Percentiles rank a stretch among this genome's conserved stretches.
phyloP scores from a whole-genome alignment of 2,888 invertebrate genomes.

The Aphidoletes aphidimyza region DNA sequence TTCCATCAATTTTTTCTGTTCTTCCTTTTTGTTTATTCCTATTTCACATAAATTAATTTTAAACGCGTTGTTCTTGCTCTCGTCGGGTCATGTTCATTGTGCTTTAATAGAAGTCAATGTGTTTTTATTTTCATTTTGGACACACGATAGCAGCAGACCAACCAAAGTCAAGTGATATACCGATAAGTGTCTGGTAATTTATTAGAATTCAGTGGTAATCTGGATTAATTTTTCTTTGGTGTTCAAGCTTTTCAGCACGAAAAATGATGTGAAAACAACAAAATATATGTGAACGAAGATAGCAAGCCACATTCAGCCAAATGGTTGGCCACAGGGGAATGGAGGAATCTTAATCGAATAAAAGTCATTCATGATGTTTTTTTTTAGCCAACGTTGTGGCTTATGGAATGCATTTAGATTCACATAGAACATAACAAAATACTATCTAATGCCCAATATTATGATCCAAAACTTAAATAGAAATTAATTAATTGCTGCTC shows the following conservation, averaged over 20 bases:
- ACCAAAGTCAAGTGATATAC: conserved; percentile 40
- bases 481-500: conserved; percentile 44
- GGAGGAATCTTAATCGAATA: background rate
- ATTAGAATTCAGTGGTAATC: conserved; percentile 52
- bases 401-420: background rate
- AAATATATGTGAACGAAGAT: background rate
- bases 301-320: too few species aligned
- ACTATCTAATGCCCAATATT: conserved; percentile 30
- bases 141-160: background rate
- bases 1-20: background rate
- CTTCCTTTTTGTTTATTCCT: background rate
- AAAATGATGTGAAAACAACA: background rate
- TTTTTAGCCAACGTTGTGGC: conserved; percentile 25
- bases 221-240: conserved; percentile 1
- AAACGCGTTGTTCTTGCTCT: background rate
- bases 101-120: conserved; percentile 33
- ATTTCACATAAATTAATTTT: conserved; percentile 51
- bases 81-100: conserved; percentile 3
- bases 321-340: background rate
- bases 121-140: too few species aligned
- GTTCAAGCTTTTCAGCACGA: background rate
- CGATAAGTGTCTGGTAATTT: conserved; percentile 53
- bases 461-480: conserved; percentile 41
- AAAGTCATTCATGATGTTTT: conserved; percentile 31
- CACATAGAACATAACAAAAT: background rate